Conservation (phyloP, 1,140 invertebrate species). For the Drosophila parvula region DNA sequence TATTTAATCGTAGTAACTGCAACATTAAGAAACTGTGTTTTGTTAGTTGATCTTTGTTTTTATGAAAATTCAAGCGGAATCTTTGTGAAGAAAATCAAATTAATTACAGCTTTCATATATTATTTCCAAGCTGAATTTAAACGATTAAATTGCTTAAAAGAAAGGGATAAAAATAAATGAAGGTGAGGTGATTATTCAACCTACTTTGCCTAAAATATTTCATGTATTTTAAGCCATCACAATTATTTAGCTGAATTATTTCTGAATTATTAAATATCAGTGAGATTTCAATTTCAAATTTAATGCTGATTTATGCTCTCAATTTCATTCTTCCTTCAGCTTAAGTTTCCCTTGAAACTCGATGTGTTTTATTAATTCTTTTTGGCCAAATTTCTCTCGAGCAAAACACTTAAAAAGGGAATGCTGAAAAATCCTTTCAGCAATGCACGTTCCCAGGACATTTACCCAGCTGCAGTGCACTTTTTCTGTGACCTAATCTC, state of each 20-base stretch:
- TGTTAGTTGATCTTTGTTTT: constrained; percentile 32
- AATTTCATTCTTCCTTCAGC: not conserved
- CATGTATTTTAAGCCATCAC: not conserved
- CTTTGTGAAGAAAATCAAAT: not conserved
- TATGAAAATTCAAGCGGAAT: constrained; percentile 6
- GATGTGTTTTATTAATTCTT: constrained; percentile 17
- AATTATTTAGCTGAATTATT: not conserved
- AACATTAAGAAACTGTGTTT: constrained; percentile 56
- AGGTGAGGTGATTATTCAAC: not conserved
- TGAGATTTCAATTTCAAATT: not conserved
- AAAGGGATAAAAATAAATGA: too few species aligned
- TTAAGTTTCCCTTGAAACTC: not conserved
- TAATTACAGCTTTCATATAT: not conserved
- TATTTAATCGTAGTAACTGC: constrained; percentile 51
- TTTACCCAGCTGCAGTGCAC: constrained; percentile 30
- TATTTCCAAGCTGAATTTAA: not conserved
- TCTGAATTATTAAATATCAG: not conserved
- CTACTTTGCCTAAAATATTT: not conserved
- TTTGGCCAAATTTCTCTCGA: constrained; percentile 9
- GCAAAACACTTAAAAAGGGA: constrained; percentile 24
- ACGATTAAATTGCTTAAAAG: not conserved
- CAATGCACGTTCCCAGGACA: constrained; percentile 36
- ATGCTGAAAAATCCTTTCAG: constrained; percentile 46
- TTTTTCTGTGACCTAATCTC: constrained; percentile 58
- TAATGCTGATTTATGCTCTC: constrained; percentile 6